These are phyloP conservation scores for Adelges cooleyi DNA, from an alignment of 1,140 invertebrate species.

Conservation along the genomic window DNA sequence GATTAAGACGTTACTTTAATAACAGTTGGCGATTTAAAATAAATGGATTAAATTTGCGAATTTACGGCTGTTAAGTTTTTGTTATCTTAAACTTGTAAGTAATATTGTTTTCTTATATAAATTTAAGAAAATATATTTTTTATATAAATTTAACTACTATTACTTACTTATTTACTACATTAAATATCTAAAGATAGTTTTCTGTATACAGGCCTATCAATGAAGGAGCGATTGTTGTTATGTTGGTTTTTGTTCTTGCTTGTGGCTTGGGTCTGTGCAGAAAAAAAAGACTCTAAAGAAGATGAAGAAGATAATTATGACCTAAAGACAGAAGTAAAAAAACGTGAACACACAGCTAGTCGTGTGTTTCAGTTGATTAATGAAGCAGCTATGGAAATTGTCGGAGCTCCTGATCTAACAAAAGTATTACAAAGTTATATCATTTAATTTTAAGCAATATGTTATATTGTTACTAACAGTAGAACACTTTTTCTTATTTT, in stretches of 20 bases:
- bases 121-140: too few species aligned
- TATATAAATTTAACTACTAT: too few species aligned
- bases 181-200: too few species aligned
- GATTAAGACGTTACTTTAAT: too few species aligned
- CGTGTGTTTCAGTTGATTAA: conserved; percentile 14
- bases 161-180: too few species aligned
- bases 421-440: conserved; percentile 31
- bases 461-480: too few species aligned
- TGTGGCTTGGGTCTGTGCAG: not conserved
- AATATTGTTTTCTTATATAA: too few species aligned
- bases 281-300: not conserved
- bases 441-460: not conserved
- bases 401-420: conserved; percentile 37
- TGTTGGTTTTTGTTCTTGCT: not conserved
- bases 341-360: conserved; percentile 5
- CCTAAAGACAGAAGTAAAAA: not conserved
- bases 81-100: too few species aligned
- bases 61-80: too few species aligned
- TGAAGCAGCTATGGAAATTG: conserved; percentile 36
- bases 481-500: not conserved
- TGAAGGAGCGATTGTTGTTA: conserved; percentile 11
- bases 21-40: too few species aligned
- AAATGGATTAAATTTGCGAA: too few species aligned
- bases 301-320: conserved; percentile 14
- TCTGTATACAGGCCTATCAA: not conserved